These are phyloP conservation scores for Carapus acus DNA, from an alignment of 2,797 vertebrate genomes.

Conservation along the genomic window DNA sequence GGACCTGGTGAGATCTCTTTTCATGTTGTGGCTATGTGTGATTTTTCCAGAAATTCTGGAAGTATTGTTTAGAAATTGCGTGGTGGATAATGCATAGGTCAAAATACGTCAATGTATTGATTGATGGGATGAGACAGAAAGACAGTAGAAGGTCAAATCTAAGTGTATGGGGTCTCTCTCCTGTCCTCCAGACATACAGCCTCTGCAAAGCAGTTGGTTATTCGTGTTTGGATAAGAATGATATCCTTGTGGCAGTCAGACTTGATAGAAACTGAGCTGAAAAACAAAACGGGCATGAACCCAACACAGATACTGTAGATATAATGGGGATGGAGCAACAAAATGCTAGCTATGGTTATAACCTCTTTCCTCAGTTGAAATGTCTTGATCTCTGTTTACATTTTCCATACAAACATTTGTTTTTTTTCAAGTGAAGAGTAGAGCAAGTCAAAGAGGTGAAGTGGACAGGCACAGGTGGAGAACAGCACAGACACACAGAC, in stretches of 20 bases:
- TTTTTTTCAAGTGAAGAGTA: background rate
- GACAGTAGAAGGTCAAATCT: constrained; percentile 46
- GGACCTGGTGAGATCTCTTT: constrained; percentile 83
- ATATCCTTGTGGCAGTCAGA: constrained; percentile 19
- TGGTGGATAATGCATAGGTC: constrained; percentile 20
- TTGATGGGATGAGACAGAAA: constrained; percentile 17
- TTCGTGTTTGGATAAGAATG: constrained; percentile 24
- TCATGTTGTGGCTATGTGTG: no score
- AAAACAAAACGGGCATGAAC: background rate
- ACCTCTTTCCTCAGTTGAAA: no score
- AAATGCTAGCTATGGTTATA: no score
- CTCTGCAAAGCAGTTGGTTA: constrained; percentile 24
- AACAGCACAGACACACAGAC: constrained; percentile 17
- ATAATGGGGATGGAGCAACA: no score
- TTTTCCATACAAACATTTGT: constrained; percentile 6
- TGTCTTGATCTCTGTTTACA: constrained; percentile 2
- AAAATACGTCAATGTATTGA: constrained; percentile 44
- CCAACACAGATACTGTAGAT: background rate
- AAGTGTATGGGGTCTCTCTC: constrained; percentile 25
- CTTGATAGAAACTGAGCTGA: constrained; percentile 5
- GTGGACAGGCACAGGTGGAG: constrained; percentile 8
- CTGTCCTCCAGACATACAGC: constrained; percentile 17
- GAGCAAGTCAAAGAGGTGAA: background rate
- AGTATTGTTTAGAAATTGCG: constrained; percentile 14
- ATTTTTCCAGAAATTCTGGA: no score